Percentiles rank a stretch among this genome's conserved stretches.
Conservation (phyloP, 2,797 vertebrate species). For the Poeciliopsis gracilis region DNA sequence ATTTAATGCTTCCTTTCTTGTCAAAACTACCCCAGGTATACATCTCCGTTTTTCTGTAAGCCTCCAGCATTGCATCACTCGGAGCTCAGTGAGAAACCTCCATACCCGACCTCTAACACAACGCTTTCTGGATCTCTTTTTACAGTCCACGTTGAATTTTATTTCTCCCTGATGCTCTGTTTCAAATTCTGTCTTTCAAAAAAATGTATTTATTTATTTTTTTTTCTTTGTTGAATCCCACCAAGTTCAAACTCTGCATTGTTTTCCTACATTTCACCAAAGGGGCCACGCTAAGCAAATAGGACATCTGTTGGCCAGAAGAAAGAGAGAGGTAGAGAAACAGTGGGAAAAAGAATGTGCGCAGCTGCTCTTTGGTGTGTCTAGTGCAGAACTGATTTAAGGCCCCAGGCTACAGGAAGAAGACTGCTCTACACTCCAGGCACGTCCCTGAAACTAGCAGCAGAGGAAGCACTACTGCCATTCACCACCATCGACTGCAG, state of each 20-base stretch:
- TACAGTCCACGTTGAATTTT: conserved; percentile 12
- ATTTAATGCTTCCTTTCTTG: conserved; percentile 33
- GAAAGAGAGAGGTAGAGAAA: conserved; percentile 36
- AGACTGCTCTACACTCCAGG: conserved; percentile 77
- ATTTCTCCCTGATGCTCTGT: conserved; percentile 9
- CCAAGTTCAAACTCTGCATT: conserved; percentile 51
- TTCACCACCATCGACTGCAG: conserved; percentile 76
- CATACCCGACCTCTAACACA: conserved; percentile 22
- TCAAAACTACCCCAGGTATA: conserved; percentile 30
- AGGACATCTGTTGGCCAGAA: conserved; percentile 51
- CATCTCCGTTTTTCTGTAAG: conserved; percentile 39
- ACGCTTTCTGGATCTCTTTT: conserved; percentile 35
- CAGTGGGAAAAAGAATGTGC: conserved; percentile 45
- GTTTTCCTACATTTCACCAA: conserved; percentile 45
- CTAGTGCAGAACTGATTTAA: conserved; percentile 79
- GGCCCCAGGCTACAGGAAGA: conserved; percentile 77
- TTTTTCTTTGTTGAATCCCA: conserved; percentile 19
- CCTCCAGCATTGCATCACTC: conserved; percentile 43
- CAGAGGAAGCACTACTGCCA: conserved; percentile 82
- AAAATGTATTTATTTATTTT: neutral
- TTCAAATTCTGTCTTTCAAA: conserved; percentile 13
- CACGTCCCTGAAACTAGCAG: conserved; percentile 79
- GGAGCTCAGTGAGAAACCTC: conserved; percentile 36
- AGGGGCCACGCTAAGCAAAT: conserved; percentile 56
- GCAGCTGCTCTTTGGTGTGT: conserved; percentile 75